Base-by-base conservation (phyloP, 2,888 invertebrate genomes). In the Anaspis maculata region DNA sequence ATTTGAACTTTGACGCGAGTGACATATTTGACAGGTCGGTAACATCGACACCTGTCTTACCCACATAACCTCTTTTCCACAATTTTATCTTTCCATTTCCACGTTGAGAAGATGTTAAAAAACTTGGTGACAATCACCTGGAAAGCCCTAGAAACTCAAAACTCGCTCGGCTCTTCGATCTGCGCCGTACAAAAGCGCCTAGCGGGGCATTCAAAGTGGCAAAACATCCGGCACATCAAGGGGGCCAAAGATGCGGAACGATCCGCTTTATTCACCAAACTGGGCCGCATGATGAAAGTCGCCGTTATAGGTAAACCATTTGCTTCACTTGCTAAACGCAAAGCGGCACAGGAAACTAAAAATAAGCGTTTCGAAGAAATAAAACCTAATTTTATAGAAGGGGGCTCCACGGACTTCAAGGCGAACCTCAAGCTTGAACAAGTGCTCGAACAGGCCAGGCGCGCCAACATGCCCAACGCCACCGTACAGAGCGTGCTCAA, bases 161-260 rank as follows among this genome's bases (percentile, higher is more conserved):
- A n/a, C n/a, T n/a, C n/a, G n/a, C n/a, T n/a, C n/a, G n/a, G n/a
- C n/a, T n/a, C n/a, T n/a, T n/a, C n/a, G n/a, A n/a, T n/a, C n/a
- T n/a, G n/a, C n/a, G n/a, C n/a, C n/a, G n/a, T n/a, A n/a, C n/a
- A n/a, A 4, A 61, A 55, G 52, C 40, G 64, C 34, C 44, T 44
- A 32, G 82, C 83, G 1, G 85, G 85, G 0, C 85, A 85, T 56
- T 79, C 77, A 27, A 84, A 85, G 65, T 85, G 84, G 84, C 71
- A 75, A 14, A 86, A 86, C 57, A 84, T 85, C 15, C 72, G 68
- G 40, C 82, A 83, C 47, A 72, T 66, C 2, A 86, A 86, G 62
- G 74, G 69, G 0, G 62, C 68, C 5, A 78, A 80, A 49, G 85
- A 86, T 64, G 60, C 57, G 0, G 64, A 76, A 52, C 72, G 67